Base-by-base conservation (phyloP, 2,797 vertebrate genomes). In the Cuniculus paca region DNA sequence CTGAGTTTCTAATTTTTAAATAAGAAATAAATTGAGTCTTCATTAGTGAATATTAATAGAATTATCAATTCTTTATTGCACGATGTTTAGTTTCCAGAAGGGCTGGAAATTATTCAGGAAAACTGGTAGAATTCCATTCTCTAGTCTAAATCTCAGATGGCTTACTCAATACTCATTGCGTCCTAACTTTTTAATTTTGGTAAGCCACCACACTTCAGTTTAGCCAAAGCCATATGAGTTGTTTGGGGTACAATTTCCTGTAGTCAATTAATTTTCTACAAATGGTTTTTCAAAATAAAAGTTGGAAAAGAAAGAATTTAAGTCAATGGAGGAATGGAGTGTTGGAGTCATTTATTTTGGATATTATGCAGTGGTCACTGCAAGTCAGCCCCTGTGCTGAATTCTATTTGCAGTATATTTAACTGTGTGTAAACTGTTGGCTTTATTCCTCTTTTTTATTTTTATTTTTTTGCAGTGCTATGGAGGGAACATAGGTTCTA, bases 21-120 rank as follows among this genome's bases (percentile, higher is more conserved):
- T 45, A 95, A 91, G 36, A 83, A 87, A 65, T n/a, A 65, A 50
- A 80, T 36, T 75, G 28, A 88, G 50, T 78, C 31, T 48, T 79
- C 58, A 84, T 42, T 88, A 75, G 28, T 75, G 28, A 95, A 58
- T 83, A 79, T 50, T 92, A 93, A 95, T 87, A 45, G 39, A 93
- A 86, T 63, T 80, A 63, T 88, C 28, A 85, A 16, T 80, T 95
- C 36, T 95, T 91, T 45, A 79, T 84, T 74, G 7, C 3, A 77
- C 14, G 91, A 10, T 19, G 48, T 84, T 61, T 79, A 28, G 24
- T 52, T 74, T 36, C 65, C 34, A 74, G 13, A 11, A 93, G 42
- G 36, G 77, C 28, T 70, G 28, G 34, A n/a, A 78, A 82, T 54
- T 60, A 68, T 34, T 83, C 13, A 60, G 58, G 14, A 81, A 95